These are phyloP conservation scores for Sorex fumeus DNA, from an alignment of 2,113 vertebrate species.

Conservation along the genomic window DNA sequence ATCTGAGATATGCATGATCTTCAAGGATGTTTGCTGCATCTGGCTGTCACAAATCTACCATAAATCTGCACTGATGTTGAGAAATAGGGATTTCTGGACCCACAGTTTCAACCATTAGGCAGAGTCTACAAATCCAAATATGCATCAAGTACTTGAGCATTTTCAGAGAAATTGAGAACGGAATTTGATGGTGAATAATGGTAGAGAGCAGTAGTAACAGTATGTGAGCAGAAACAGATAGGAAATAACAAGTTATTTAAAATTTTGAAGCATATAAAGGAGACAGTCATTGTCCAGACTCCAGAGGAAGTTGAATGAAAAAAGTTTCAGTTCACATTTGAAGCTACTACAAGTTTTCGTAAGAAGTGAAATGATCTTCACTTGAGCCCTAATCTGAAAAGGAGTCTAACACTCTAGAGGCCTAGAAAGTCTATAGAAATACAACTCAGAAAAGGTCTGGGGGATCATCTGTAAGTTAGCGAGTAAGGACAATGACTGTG, in stretches of 20 bases:
- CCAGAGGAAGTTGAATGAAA: neutral
- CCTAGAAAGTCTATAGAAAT: neutral
- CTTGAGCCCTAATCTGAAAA: constrained; percentile 10
- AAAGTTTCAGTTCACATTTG: neutral
- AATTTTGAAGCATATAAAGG: neutral
- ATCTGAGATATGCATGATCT: neutral
- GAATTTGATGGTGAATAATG: neutral
- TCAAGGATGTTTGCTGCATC: neutral
- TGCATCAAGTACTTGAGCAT: neutral
- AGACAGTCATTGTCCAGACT: neutral
- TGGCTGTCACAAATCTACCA: neutral
- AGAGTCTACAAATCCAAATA: neutral
- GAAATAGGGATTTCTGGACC: neutral
- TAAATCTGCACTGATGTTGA: neutral
- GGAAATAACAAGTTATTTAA: neutral
- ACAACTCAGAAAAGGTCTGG: constrained; percentile 19
- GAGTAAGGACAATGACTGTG: constrained; percentile 53
- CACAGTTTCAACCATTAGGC: neutral
- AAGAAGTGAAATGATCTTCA: neutral
- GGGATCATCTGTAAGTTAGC: neutral
- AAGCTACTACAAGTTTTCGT: neutral
- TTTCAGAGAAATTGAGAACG: constrained; percentile 24
- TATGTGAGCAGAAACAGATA: neutral
- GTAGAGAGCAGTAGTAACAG: neutral
- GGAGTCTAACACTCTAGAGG: neutral